These are phyloP conservation scores for Oriolus oriolus DNA, from an alignment of 2,113 vertebrate species.

Conservation along the genomic window DNA sequence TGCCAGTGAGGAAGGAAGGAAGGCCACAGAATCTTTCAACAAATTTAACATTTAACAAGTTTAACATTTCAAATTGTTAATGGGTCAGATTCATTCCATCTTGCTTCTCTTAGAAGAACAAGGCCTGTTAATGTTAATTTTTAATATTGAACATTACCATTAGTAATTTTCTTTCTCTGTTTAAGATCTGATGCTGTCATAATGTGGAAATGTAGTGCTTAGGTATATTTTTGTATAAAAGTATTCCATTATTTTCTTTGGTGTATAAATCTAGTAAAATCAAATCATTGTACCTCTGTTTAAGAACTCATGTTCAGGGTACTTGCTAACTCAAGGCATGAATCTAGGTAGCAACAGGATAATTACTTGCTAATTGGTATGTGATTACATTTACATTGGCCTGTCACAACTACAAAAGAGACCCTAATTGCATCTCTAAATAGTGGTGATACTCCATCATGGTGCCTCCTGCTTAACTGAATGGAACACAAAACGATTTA, in stretches of 20 bases:
- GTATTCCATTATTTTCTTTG: background rate
- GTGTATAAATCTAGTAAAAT: background rate
- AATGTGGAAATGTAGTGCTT: background rate
- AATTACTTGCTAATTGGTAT: conserved; percentile 67
- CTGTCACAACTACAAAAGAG: conserved; percentile 55
- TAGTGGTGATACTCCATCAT: background rate
- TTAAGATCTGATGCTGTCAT: background rate
- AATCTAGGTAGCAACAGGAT: conserved; percentile 37
- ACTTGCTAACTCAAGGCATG: conserved; percentile 31
- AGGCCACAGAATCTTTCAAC: background rate
- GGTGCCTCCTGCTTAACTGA: background rate
- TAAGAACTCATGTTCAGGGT: conserved; percentile 14
- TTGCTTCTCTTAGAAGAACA: background rate
- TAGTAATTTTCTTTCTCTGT: background rate
- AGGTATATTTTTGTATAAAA: background rate
- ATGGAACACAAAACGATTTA: conserved; percentile 16
- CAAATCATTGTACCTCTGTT: conserved; percentile 13
- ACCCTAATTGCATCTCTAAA: conserved; percentile 39
- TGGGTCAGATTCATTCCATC: background rate
- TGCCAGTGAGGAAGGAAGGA: background rate
- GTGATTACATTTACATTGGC: conserved; percentile 65
- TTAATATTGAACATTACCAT: background rate
- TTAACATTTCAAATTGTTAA: background rate
- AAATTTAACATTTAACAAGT: too few relatives aligned
- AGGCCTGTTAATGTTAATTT: background rate